These are phyloP conservation scores for Athetis lepigone DNA, from an alignment of 2,888 invertebrate genomes.

Conservation along the genomic window DNA sequence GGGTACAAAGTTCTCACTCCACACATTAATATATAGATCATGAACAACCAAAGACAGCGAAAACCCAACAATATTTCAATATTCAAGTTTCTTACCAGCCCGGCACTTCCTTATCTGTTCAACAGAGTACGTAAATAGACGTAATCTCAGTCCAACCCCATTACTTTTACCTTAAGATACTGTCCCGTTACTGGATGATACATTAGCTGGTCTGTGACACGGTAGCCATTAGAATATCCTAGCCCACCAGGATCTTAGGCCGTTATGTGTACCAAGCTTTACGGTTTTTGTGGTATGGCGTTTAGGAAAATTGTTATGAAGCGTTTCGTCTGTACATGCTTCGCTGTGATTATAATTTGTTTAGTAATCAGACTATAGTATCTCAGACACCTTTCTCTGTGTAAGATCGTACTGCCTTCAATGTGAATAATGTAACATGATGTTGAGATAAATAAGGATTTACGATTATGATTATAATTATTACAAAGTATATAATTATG, in stretches of 20 bases:
- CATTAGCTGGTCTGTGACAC: conserved; percentile 48
- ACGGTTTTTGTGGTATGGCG: conserved; percentile 37
- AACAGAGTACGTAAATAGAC: conserved; percentile 48
- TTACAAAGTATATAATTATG: no score
- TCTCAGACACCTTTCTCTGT: no score
- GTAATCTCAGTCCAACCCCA: conserved; percentile 50
- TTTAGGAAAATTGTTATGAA: conserved; percentile 34
- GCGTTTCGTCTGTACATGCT: not conserved
- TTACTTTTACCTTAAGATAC: conserved; percentile 54
- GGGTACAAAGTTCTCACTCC: no score
- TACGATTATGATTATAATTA: no score
- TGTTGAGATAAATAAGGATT: no score
- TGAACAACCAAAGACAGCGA: no score
- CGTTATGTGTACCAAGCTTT: conserved; percentile 20
- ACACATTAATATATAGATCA: no score
- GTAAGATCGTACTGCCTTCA: no score
- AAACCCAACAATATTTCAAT: conserved; percentile 7
- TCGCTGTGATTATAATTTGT: not conserved
- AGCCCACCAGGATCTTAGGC: conserved; percentile 35
- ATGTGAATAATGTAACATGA: no score
- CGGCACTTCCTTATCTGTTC: conserved; percentile 25
- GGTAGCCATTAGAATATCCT: conserved; percentile 54
- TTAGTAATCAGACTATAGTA: no score
- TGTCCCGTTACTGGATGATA: conserved; percentile 43
- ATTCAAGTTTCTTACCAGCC: conserved; percentile 21